Evolutionary conservation across 1,140 invertebrate species (phyloP), one percentile per base, ranked within the genome.

Genomic region (Sarcophaga bullata): DNA sequence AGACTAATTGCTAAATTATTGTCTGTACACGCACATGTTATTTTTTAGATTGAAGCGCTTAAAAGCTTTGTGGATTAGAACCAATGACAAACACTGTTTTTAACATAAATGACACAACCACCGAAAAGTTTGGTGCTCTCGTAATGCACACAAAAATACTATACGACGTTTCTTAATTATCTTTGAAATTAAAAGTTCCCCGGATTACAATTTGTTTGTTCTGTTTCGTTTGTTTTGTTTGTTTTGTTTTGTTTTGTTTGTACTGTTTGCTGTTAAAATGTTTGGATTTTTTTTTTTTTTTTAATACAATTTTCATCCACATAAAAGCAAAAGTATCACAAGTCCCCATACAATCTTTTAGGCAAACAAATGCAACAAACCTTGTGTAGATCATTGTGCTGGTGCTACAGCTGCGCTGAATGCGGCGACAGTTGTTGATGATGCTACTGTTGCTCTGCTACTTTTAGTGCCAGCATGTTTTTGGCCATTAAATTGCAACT

Each of bases 401-500:
- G 62, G 8, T 78, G 48, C 15, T 49, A 9, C 48, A 50, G 75
- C 10, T 25, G n/a, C 17, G 19, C 6, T 72, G 62, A 37, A 37
- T 37, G 25, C 25, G 25, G 25, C 25, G 25, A 37, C 25, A 37
- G 25, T 37, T 37, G 25, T 37, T 37, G 25, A 37, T 37, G 25
- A 37, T 72, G 17, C 6, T 17, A 9, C n/a, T 72, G 62, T 19
- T 25, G n/a, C 8, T 17, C 6, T 72, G 62, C 37, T 13, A 37
- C 25, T 68, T 19, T 19, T 5, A 9, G 48, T 78, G 19, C 48
- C 17, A 78, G 8, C 75, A 50, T 25, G 15, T 50, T 78, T 78
- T 78, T 78, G 37, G 17, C 75, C 48, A 78, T 78, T 50, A 78
- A 78, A 78, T 19, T 78, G 75, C 75, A 78, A 78, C 48, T 78